Evolutionary conservation across 37 sponge, comb jelly and placozoan species (phyloP), one percentile per base, ranked within the genome.

Genomic region (Halichondria panicea): DNA sequence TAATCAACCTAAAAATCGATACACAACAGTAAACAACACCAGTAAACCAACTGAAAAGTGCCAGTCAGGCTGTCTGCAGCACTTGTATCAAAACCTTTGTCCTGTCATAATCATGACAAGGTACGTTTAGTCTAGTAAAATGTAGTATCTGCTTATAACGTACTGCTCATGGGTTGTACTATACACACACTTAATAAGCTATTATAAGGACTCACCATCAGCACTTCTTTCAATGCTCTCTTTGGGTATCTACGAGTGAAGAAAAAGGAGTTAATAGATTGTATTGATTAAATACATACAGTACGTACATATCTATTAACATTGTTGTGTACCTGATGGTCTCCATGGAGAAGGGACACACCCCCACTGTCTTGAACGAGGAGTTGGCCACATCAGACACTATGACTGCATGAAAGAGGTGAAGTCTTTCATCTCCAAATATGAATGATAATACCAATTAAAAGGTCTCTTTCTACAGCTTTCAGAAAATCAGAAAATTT

Each of bases 371-470:
- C 54, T 41, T 48, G 27, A 85, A 71, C 1, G 65, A 72, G 31
- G 79, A 72, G 2, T 53, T 31, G 37, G 79, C 64, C 30, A 46
- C 48, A 72, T 85, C 86, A 27, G 86, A 72, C 37, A 85, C 86
- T 72, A 78, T 37, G 56, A 70, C 86, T 85, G 57, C 43, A 53
- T 5, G 38, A 37, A 65, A 9, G 27, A 68, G 4, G 43, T 43
- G 30, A 3, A 63, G 2, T 13, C 36, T 30, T n/a, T 31, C 34
- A 37, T 63, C 31, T 35, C 27, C 19, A 59, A n/a, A 48, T 15
- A 48, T 18, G 11, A 21, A 27, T 25, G 27, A 58, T 21, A 25
- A n/a, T 25, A 58, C 12, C 25, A 58, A 58, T 25, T 27, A 58
- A 8, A n/a, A n/a, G n/a, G n/a, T n/a, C n/a, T n/a, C n/a, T n/a